Percentiles rank a stretch among this genome's conserved stretches.
These are phyloP conservation scores for Coenonympha glycerion DNA, from an alignment of 2,888 invertebrate species.

Conservation along the genomic window DNA sequence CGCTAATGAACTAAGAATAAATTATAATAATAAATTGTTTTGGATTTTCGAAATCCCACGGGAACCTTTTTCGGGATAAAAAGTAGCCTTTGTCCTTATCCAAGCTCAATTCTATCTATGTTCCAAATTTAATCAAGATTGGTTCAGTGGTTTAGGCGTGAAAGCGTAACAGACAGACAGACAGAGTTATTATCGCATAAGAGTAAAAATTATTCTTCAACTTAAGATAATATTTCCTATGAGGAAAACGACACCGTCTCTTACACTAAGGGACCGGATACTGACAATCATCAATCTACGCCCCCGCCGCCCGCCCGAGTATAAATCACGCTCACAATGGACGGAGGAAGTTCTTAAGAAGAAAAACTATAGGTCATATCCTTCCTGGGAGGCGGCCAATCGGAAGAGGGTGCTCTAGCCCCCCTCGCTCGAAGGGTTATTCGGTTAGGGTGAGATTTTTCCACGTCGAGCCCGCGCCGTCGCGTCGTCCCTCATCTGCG, in stretches of 20 bases:
- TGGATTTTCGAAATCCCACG: too few relatives aligned
- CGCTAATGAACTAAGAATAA: too few relatives aligned
- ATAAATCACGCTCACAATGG: conserved; percentile 74
- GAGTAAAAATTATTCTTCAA: too few relatives aligned
- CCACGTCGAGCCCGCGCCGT: conserved; percentile 38
- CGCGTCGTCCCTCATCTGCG: conserved; percentile 47
- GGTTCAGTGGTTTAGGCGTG: too few relatives aligned
- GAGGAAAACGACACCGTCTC: too few relatives aligned
- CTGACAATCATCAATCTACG: conserved; percentile 69
- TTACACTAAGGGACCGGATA: conserved; percentile 44
- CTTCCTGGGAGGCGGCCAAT: conserved; percentile 73
- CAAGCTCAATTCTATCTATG: too few relatives aligned
- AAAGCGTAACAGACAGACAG: too few relatives aligned
- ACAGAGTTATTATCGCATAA: too few relatives aligned
- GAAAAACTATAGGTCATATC: conserved; percentile 77
- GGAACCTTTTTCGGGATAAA: too few relatives aligned
- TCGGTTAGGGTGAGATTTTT: conserved; percentile 54
- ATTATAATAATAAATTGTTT: too few relatives aligned
- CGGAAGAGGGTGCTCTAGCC: conserved; percentile 53
- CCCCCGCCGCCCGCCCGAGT: conserved; percentile 44
- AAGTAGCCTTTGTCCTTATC: too few relatives aligned
- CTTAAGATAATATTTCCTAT: background rate
- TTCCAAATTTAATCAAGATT: too few relatives aligned
- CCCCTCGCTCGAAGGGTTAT: conserved; percentile 48
- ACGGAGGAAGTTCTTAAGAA: conserved; percentile 75